These are phyloP conservation scores for Ceratoteleas bidentatus DNA, from an alignment of 1,140 invertebrate species.

Conservation along the genomic window DNA sequence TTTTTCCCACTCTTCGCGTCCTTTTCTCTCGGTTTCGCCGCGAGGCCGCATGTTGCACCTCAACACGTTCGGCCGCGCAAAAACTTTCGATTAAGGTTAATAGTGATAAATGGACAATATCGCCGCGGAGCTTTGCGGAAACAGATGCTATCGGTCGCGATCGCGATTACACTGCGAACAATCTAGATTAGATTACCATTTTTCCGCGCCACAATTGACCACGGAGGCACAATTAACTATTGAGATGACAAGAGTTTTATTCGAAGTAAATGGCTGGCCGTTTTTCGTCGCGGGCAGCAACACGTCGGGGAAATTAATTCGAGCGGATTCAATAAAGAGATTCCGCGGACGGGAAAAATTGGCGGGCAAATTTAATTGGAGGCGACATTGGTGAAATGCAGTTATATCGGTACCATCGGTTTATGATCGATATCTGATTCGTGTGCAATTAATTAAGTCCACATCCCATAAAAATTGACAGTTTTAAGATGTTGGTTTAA, in stretches of 20 bases:
- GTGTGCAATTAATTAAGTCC: too few species aligned
- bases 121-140: conserved; percentile 23
- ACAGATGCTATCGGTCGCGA: conserved; percentile 41
- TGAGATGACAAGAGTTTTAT: conserved; percentile 42
- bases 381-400: too few species aligned
- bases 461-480: too few species aligned
- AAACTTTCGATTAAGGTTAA: conserved; percentile 27
- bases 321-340: background rate
- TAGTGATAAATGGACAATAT: conserved; percentile 46
- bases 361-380: too few species aligned
- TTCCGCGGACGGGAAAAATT: too few species aligned
- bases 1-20: too few species aligned
- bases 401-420: too few species aligned
- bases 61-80: conserved; percentile 17
- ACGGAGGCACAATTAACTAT: conserved; percentile 47
- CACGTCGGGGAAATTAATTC: conserved; percentile 9
- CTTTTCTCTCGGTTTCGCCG: too few species aligned
- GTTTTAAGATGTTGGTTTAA: too few species aligned
- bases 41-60: background rate
- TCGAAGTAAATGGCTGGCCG: background rate
- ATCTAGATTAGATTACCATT: conserved; percentile 45
- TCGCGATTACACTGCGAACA: conserved; percentile 40
- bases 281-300: background rate
- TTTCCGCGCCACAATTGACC: conserved; percentile 18
- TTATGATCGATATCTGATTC: too few species aligned